These are phyloP conservation scores for Sternotherus odoratus DNA, from an alignment of 2,797 vertebrate genomes.

Conservation along the genomic window DNA sequence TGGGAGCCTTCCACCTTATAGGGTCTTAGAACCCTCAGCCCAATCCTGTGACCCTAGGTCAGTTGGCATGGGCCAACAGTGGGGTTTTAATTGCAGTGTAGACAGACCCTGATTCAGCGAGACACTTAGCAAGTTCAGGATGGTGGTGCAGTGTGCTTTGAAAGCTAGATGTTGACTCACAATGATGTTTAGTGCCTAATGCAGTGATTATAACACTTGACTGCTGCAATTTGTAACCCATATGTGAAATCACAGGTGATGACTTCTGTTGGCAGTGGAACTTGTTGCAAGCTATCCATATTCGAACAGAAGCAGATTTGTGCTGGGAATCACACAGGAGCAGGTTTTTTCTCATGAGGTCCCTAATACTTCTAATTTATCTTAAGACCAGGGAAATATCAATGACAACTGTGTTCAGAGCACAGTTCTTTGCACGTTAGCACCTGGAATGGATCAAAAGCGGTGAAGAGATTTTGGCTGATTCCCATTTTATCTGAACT, in stretches of 20 bases:
- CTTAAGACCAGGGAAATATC: not conserved
- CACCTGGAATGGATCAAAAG: not conserved
- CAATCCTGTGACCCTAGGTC: too few relatives aligned
- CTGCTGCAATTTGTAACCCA: not conserved
- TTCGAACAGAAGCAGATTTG: accelerated
- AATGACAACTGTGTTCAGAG: accelerated
- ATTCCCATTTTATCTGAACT: not conserved
- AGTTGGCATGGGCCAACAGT: not conserved
- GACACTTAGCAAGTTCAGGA: not conserved
- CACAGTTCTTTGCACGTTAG: accelerated
- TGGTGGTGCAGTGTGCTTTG: not conserved
- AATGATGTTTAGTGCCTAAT: not conserved
- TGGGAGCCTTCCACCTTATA: not conserved
- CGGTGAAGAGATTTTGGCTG: not conserved
- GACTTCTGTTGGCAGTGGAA: not conserved
- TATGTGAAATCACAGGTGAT: not conserved
- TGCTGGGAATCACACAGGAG: not conserved
- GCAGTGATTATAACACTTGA: too few relatives aligned
- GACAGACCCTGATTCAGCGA: not conserved
- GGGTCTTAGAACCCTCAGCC: not conserved
- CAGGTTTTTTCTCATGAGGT: not conserved
- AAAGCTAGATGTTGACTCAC: not conserved
- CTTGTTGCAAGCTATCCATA: not conserved
- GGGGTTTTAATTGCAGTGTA: not conserved
- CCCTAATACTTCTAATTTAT: not conserved